These are phyloP conservation scores for Setophaga petechia DNA, from an alignment of 2,113 vertebrate species.

Conservation along the genomic window DNA sequence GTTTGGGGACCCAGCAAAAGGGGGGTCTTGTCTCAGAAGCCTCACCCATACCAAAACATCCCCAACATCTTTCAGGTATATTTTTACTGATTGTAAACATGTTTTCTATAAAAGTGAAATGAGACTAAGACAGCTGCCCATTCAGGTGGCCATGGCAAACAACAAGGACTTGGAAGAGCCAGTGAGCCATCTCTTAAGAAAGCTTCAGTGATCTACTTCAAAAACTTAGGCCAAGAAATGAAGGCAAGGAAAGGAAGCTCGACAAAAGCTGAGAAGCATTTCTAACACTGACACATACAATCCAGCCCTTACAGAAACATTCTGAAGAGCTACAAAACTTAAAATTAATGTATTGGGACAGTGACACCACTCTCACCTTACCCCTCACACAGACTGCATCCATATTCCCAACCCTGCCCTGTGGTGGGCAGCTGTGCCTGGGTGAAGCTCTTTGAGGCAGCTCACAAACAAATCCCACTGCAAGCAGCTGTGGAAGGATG, in stretches of 20 bases:
- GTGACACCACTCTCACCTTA: too few relatives aligned
- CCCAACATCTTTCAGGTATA: background rate
- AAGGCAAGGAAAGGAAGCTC: background rate
- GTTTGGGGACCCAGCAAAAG: background rate
- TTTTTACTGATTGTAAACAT: background rate
- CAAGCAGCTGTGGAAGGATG: background rate
- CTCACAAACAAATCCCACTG: background rate
- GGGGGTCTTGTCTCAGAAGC: background rate
- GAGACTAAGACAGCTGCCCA: background rate
- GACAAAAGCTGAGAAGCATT: background rate
- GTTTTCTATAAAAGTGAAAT: background rate
- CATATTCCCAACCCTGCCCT: fast-evolving
- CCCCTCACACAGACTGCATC: too few relatives aligned
- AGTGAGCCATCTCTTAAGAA: fast-evolving
- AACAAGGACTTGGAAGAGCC: background rate
- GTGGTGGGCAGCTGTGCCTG: background rate
- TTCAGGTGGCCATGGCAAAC: background rate
- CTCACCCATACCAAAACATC: background rate
- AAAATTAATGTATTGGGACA: background rate
- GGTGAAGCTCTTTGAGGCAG: background rate
- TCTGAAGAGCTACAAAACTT: background rate
- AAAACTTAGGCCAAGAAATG: background rate
- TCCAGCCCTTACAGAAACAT: background rate
- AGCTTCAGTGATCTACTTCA: background rate
- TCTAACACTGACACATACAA: background rate